phyloP scores from a whole-genome alignment of 2,113 vertebrate genomes.

The Mormyrus iriodes region DNA sequence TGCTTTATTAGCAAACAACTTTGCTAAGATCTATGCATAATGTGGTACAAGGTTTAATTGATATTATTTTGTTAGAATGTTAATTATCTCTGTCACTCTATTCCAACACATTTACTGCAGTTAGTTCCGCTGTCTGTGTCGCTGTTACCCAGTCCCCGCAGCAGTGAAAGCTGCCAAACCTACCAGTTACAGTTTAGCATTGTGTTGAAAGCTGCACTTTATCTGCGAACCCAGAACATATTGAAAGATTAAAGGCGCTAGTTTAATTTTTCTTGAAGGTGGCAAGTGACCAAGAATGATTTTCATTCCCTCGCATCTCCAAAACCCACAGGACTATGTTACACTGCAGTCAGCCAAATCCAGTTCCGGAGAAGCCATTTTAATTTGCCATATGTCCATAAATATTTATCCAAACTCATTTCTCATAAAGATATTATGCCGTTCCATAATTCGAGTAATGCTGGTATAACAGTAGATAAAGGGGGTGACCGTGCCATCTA shows the following conservation, averaged over 20 bases:
- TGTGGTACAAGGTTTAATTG: background rate
- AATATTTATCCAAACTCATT: conserved; percentile 6
- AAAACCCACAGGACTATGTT: background rate
- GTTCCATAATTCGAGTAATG: background rate
- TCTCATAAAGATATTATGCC: background rate
- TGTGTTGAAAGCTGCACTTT: background rate
- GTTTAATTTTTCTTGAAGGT: background rate
- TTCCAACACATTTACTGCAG: no score
- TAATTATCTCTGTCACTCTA: no score
- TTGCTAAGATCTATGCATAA: background rate
- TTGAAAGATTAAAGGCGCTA: background rate
- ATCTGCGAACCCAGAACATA: background rate
- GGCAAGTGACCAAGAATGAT: background rate
- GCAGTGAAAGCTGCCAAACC: background rate
- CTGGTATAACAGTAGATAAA: background rate
- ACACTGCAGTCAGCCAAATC: background rate
- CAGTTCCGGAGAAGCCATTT: background rate
- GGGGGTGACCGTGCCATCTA: background rate
- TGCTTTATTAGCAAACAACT: background rate
- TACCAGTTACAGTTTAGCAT: background rate
- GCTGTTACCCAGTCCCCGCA: background rate
- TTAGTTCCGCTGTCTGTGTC: background rate
- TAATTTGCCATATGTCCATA: background rate
- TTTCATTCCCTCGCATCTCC: background rate
- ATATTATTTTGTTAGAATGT: background rate